Percentiles rank a stretch among this genome's conserved stretches.
Evolutionary conservation across 2,797 vertebrate genomes (phyloP).

Genomic region (Lacerta bilineata): DNA sequence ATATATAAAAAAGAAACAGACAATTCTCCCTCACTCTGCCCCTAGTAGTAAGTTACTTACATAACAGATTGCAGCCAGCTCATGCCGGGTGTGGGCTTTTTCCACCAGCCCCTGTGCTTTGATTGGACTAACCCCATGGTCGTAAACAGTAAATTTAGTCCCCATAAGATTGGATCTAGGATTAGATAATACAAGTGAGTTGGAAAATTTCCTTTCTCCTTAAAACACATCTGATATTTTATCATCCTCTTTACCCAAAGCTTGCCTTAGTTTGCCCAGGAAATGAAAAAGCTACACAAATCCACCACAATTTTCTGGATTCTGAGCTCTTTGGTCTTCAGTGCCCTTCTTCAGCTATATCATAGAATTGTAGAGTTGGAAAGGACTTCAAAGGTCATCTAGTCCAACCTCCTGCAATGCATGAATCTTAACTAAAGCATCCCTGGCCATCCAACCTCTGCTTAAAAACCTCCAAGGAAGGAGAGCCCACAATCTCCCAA

Average conservation of each 20-base stretch:
- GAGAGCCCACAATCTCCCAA: too few relatives aligned
- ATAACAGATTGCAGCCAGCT: constrained; percentile 94
- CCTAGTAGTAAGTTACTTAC: constrained; percentile 81
- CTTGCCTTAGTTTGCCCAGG: not conserved
- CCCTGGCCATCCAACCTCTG: too few relatives aligned
- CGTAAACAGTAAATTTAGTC: constrained; percentile 97
- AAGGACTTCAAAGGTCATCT: too few relatives aligned
- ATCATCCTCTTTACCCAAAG: not conserved
- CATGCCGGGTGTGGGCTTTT: constrained; percentile 89
- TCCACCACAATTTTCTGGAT: not conserved
- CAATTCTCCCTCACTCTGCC: not conserved
- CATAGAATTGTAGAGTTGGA: too few relatives aligned
- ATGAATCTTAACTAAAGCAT: too few relatives aligned
- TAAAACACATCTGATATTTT: constrained; percentile 13
- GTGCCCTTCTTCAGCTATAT: not conserved
- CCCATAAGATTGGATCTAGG: constrained; percentile 97
- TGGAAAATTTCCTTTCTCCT: constrained; percentile 34
- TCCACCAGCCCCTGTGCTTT: constrained; percentile 89
- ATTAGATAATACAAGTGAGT: constrained; percentile 50
- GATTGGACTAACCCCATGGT: constrained; percentile 90
- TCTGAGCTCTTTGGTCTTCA: not conserved
- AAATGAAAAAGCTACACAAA: not conserved
- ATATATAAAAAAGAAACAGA: not conserved
- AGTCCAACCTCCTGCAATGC: too few relatives aligned
- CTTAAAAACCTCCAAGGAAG: too few relatives aligned